Evolutionary conservation across 2,113 vertebrate genomes (phyloP).

Genomic region (Thamnophis sirtalis): DNA sequence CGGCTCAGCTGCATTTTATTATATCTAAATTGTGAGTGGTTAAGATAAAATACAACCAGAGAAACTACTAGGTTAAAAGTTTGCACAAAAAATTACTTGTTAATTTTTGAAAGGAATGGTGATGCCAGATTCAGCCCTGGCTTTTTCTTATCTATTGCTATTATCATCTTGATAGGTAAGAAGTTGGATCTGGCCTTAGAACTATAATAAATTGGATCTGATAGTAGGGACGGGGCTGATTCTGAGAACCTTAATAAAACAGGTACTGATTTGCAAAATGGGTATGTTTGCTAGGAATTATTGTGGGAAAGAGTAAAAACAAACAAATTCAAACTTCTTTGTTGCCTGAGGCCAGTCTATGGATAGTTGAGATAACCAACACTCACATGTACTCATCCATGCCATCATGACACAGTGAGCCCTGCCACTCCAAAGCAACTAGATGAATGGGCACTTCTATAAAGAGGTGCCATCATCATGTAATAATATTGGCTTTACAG

Average conservation of each 20-base stretch:
- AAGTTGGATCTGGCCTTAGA: not conserved
- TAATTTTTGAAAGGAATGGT: not conserved
- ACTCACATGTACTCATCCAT: not conserved
- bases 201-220: not conserved
- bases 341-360: not conserved
- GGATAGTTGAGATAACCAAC: not conserved
- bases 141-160: not conserved
- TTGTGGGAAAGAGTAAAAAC: not conserved
- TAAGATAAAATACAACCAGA: conserved; percentile 59
- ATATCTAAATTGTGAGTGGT: conserved; percentile 77
- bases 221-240: not conserved
- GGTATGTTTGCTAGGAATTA: not conserved
- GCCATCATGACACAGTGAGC: not conserved
- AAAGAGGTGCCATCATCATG: not conserved
- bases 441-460: not conserved
- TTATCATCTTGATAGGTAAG: not conserved
- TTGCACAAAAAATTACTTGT: not conserved
- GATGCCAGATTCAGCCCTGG: no score
- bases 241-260: not conserved
- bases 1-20: conserved; percentile 97
- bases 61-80: not conserved
- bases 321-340: not conserved
- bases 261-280: not conserved
- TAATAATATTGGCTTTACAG: not conserved
- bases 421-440: not conserved